A percentile compares a stretch with the other conserved stretches of the same genome.
phyloP scores from a whole-genome alignment of 1,140 invertebrate species.

The Hermetia illucens region DNA sequence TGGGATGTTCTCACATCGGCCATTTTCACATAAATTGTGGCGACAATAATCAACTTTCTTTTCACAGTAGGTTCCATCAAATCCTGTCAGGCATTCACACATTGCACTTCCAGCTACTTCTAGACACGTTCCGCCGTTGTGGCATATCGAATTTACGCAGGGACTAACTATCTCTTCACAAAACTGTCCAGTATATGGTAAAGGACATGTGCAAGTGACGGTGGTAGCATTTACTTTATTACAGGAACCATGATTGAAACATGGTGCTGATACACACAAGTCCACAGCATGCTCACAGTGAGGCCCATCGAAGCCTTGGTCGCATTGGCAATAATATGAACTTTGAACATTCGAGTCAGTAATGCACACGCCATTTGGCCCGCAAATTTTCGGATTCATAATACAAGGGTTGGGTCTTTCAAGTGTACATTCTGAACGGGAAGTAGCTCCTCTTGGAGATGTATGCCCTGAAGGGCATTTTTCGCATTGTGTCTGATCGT shows the following conservation, averaged over 20 bases:
- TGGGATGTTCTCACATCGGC: constrained; percentile 33
- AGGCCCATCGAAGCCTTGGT: constrained; percentile 29
- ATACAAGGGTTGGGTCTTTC: constrained; percentile 27
- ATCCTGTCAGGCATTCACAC: constrained; percentile 40
- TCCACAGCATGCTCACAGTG: constrained; percentile 33
- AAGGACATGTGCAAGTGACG: constrained; percentile 28
- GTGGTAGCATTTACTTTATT: constrained; percentile 1
- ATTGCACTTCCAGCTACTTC: constrained; percentile 27
- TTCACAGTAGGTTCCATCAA: constrained; percentile 33
- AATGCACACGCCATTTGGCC: constrained; percentile 29
- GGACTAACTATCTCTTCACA: constrained; percentile 32
- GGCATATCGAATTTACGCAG: constrained; percentile 34
- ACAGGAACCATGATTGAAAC: constrained; percentile 40
- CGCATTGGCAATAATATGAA: constrained; percentile 32
- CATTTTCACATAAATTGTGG: constrained; percentile 39
- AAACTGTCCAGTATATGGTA: constrained; percentile 29
- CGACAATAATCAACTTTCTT: constrained; percentile 30
- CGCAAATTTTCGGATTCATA: constrained; percentile 22
- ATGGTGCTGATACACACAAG: constrained; percentile 40
- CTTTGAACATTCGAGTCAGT: constrained; percentile 14
- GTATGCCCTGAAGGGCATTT: constrained; percentile 39
- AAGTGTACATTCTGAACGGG: constrained; percentile 33
- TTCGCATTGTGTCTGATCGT: constrained; percentile 39
- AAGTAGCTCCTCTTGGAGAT: constrained; percentile 31
- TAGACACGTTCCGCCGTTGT: constrained; percentile 34